Conservation (phyloP, 2,113 vertebrate species). For the Scartelaos histophorus region DNA sequence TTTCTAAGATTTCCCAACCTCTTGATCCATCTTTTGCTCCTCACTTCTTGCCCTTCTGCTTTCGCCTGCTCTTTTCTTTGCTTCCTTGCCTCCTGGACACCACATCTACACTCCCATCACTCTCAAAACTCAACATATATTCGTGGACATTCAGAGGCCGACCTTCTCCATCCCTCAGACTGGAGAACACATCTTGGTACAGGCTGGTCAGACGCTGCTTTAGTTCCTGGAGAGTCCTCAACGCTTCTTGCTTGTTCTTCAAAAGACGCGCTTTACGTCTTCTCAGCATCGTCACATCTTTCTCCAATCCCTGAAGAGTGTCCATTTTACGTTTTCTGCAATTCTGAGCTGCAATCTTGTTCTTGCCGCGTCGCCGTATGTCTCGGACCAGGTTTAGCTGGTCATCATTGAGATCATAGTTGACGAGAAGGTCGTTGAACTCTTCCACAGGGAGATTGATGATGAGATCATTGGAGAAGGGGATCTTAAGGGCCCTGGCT, state of each 20-base stretch:
- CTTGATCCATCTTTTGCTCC: not conserved
- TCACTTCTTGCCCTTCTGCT: constrained; percentile 88
- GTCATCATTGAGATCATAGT: constrained; percentile 83
- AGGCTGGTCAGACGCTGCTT: constrained; percentile 85
- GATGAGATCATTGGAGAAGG: constrained; percentile 91
- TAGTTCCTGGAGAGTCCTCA: constrained; percentile 86
- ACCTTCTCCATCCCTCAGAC: constrained; percentile 85
- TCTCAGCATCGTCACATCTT: constrained; percentile 83
- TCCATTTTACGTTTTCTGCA: constrained; percentile 92
- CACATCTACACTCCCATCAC: constrained; percentile 70
- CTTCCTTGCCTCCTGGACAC: constrained; percentile 21
- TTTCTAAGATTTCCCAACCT: not conserved
- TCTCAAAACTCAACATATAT: constrained; percentile 81
- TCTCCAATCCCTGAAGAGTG: constrained; percentile 84
- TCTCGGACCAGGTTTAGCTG: constrained; percentile 90
- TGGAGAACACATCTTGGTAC: constrained; percentile 88
- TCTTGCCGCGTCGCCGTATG: constrained; percentile 93
- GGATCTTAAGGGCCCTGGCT: constrained; percentile 86
- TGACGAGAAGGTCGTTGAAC: constrained; percentile 90
- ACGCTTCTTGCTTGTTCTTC: constrained; percentile 86
- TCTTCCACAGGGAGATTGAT: constrained; percentile 93
- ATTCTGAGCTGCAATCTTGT: constrained; percentile 97
- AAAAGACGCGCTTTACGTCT: constrained; percentile 83
- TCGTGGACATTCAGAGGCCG: constrained; percentile 81
- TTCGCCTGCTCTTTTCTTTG: constrained; percentile 78